Conservation (phyloP, 2,113 vertebrate genomes). For the Carlito syrichta region DNA sequence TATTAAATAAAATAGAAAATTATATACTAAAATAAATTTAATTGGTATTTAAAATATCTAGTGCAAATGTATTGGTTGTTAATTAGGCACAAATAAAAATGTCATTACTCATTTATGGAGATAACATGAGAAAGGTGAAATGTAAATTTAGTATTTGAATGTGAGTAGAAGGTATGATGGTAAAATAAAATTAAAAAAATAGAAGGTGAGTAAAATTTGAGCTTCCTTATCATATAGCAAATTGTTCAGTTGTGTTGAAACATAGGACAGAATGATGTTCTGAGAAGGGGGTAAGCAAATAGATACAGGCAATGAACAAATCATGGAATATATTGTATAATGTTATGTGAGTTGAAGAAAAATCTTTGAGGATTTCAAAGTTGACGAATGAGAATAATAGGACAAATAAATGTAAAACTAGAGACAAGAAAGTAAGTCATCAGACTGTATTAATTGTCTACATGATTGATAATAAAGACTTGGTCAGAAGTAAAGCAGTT, state of each 20-base stretch:
- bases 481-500: background rate
- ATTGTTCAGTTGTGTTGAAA: background rate
- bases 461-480: background rate
- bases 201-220: too few species aligned
- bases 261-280: background rate
- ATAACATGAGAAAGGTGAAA: background rate
- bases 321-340: background rate
- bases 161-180: background rate
- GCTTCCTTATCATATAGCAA: background rate
- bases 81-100: background rate
- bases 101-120: background rate
- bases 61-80: background rate
- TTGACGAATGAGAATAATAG: background rate
- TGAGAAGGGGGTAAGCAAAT: background rate
- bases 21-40: background rate
- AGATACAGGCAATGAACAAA: background rate
- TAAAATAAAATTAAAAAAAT: background rate
- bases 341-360: background rate
- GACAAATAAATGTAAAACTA: background rate
- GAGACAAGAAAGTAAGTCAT: background rate
- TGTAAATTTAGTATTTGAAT: background rate
- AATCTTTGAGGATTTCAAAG: background rate
- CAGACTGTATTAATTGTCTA: background rate
- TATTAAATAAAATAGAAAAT: background rate
- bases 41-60: background rate